Evolutionary conservation across 2,113 vertebrate genomes (phyloP), one percentile per base, ranked within the genome.

Genomic region (Propithecus coquereli): DNA sequence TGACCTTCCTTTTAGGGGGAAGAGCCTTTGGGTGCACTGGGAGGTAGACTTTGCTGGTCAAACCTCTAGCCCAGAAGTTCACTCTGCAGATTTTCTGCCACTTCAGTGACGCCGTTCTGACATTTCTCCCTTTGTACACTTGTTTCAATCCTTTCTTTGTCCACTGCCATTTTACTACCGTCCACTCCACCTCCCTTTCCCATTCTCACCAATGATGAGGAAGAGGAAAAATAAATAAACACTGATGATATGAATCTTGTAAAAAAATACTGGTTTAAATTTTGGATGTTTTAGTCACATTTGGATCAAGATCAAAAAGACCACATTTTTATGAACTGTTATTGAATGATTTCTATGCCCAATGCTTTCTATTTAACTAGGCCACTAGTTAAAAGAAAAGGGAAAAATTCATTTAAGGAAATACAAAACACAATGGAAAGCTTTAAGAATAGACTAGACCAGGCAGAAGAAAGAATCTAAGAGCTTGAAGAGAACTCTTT

Each of bases 201-300:
- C 71, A 57, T 85, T 89, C 30, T 88, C 61, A 77, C 13, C 43
- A 54, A 50, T 43, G 59, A 80, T 70, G 18, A 86, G 3, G 23
- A 73, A 45, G 45, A 86, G 47, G 45, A 76, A 54, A 89, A 94
- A 20, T 22, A 71, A 47, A 77, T 50, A 50, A 14, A 50, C 50
- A 94, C 10, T 22, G 43, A 81, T 57, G 5, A 27, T 32, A 57
- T 37, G 27, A 90, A 90, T 57, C 81, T 93, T 63, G 2, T 70
- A 61, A 87, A 87, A 87, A 30, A 61, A 94, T 61, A 32, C 37
- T 65, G 10, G 20, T n/a, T 54, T 93, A 43, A 76, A 66, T 76
- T 94, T 95, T 90, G 25, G 74, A 76, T 70, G 27, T 61, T 85
- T 90, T 70, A 77, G 10, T 83, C 32, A 82, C n/a, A 87, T 92